Evolutionary conservation across 2,888 invertebrate species (phyloP).

Genomic region (Hirtodrosophila confusa): DNA sequence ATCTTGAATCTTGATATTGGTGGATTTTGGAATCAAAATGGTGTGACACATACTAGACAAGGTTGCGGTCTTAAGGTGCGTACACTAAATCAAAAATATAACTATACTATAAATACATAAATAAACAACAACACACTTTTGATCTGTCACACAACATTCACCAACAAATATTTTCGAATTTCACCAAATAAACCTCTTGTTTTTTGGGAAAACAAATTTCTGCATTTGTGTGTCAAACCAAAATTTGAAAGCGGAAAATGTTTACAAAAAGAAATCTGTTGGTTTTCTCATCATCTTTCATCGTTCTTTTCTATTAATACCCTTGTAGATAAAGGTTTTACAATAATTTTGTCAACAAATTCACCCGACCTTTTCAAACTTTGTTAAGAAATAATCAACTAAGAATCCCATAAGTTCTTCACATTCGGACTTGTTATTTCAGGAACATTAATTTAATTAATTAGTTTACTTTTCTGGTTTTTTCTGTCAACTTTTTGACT

Average conservation of each 20-base stretch:
- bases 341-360: too few species aligned
- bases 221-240: neutral
- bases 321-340: neutral
- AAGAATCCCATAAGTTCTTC: too few species aligned
- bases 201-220: too few species aligned
- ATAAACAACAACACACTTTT: constrained; percentile 7
- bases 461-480: too few species aligned
- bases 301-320: neutral
- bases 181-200: too few species aligned
- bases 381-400: too few species aligned
- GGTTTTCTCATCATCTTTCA: neutral
- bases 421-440: too few species aligned
- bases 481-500: too few species aligned
- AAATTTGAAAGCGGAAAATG: constrained; percentile 1
- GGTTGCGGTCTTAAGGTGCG: constrained; percentile 1
- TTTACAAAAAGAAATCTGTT: constrained; percentile 2
- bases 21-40: neutral
- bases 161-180: too few species aligned
- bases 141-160: neutral
- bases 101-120: neutral
- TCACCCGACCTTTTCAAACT: too few species aligned
- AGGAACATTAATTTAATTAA: too few species aligned
- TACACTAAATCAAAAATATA: constrained; percentile 2
- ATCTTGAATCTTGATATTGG: neutral
- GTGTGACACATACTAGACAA: constrained; percentile 11